A percentile compares a stretch with the other conserved stretches of the same genome.
These are phyloP conservation scores for Thamnaconus septentrionalis DNA, from an alignment of 2,113 vertebrate genomes.

Conservation along the genomic window DNA sequence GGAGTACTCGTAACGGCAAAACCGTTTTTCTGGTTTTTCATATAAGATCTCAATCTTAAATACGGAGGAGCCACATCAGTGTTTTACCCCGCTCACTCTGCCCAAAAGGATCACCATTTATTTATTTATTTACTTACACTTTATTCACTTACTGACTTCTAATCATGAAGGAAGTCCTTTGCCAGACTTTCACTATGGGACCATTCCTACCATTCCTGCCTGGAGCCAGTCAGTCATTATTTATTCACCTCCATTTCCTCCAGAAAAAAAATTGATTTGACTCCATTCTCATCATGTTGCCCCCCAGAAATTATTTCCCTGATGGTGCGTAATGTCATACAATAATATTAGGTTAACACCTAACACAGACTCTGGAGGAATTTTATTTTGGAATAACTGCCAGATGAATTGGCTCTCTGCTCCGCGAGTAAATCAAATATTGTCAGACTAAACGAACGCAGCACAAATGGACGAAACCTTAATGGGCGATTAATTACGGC, in stretches of 20 bases:
- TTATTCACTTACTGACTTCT: constrained; percentile 22
- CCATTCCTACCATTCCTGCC: not conserved
- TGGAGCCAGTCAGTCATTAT: not conserved
- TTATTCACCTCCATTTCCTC: constrained; percentile 27
- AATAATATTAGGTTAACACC: constrained; percentile 52
- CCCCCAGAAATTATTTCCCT: constrained; percentile 54
- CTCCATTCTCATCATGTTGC: constrained; percentile 39
- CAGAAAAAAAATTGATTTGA: constrained; percentile 42
- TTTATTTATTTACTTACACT: constrained; percentile 34
- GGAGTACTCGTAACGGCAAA: constrained; percentile 21
- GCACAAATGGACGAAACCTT: constrained; percentile 19
- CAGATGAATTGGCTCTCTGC: constrained; percentile 21
- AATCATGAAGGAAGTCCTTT: constrained; percentile 23
- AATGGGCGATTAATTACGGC: not conserved
- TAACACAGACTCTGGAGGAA: constrained; percentile 29
- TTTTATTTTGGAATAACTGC: constrained; percentile 40
- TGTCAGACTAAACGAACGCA: constrained; percentile 13
- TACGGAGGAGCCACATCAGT: no score
- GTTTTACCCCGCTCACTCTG: not conserved
- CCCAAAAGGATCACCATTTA: constrained; percentile 21
- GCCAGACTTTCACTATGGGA: not conserved
- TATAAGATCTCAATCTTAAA: constrained; percentile 13
- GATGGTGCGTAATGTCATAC: constrained; percentile 46
- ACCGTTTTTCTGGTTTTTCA: constrained; percentile 16
- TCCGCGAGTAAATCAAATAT: constrained; percentile 18